Percentiles rank a stretch among this genome's conserved stretches.
Evolutionary conservation across 1,140 invertebrate species (phyloP).

Genomic region (Papilio polyxenes): DNA sequence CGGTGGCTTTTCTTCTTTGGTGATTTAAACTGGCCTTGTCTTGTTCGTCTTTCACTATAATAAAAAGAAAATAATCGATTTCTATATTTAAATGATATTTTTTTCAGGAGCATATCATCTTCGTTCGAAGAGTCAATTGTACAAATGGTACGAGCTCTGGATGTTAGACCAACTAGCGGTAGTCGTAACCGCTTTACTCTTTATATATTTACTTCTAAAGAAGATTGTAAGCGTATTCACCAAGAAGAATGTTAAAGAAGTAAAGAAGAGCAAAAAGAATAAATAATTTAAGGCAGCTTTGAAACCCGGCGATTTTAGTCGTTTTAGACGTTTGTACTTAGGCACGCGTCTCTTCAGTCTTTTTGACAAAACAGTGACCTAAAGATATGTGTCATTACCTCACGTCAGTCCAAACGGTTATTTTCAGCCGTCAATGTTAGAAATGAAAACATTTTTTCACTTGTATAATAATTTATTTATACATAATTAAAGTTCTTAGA

Average conservation of each 20-base stretch:
- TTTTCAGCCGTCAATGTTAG: neutral
- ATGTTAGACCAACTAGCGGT: slow-evolving; percentile 51
- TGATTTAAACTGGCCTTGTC: too few species aligned
- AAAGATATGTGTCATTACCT: too few species aligned
- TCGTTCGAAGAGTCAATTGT: slow-evolving; percentile 49
- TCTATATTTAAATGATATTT: neutral
- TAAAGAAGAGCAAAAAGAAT: slow-evolving; percentile 24
- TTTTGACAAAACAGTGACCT: too few species aligned
- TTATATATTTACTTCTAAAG: slow-evolving; percentile 16
- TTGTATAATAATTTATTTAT: neutral
- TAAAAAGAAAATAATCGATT: neutral
- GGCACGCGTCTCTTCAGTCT: too few species aligned
- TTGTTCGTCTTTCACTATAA: neutral
- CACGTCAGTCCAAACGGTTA: too few species aligned
- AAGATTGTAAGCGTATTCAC: neutral
- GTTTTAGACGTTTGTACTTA: too few species aligned
- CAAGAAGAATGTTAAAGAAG: slow-evolving; percentile 27
- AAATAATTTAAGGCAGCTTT: neutral
- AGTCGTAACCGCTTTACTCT: neutral
- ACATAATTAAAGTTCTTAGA: neutral
- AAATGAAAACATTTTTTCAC: neutral
- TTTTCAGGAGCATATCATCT: slow-evolving; percentile 59
- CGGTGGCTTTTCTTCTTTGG: too few species aligned
- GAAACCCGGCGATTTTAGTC: too few species aligned
- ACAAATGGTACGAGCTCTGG: slow-evolving; percentile 55